phyloP scores from a whole-genome alignment of 2,797 vertebrate species.

The Girardinus metallicus region DNA sequence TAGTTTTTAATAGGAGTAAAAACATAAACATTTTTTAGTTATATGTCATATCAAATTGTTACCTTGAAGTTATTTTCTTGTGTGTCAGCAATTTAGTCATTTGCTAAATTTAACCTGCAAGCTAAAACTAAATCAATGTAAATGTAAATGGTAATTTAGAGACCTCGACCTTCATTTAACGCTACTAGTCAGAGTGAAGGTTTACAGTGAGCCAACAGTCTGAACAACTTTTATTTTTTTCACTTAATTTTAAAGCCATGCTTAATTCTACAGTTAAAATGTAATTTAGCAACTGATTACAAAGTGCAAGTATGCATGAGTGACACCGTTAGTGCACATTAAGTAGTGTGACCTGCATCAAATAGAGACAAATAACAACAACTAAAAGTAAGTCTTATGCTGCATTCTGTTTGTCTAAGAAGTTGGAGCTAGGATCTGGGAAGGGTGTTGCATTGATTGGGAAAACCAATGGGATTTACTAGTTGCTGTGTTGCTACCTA shows the following conservation, averaged over 20 bases:
- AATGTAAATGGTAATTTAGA: neutral
- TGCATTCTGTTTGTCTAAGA: neutral
- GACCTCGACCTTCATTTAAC: slow-evolving; percentile 12
- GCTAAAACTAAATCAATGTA: slow-evolving; percentile 1
- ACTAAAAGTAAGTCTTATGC: neutral
- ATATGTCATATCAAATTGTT: slow-evolving; percentile 17
- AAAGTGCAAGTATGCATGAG: slow-evolving; percentile 1
- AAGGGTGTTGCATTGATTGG: neutral
- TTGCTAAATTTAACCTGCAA: neutral
- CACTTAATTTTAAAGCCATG: slow-evolving; percentile 4
- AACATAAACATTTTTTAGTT: slow-evolving; percentile 15
- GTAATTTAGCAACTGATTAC: slow-evolving; percentile 6
- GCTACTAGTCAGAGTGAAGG: slow-evolving; percentile 1
- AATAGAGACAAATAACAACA: slow-evolving; percentile 3
- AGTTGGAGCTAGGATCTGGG: neutral
- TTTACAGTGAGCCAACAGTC: slow-evolving; percentile 6
- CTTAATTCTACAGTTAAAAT: slow-evolving; percentile 1
- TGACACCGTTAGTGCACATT: slow-evolving; percentile 18
- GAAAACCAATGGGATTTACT: neutral
- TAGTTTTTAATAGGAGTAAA: slow-evolving; percentile 13
- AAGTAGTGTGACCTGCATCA: slow-evolving; percentile 12
- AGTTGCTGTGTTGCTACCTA: neutral
- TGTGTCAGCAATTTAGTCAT: neutral
- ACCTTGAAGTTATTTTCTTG: neutral
- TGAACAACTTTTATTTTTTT: neutral